A percentile compares a stretch with the other conserved stretches of the same genome.
These are phyloP conservation scores for Paramormyrops hopkinsi DNA, from an alignment of 2,797 vertebrate genomes.

Conservation along the genomic window DNA sequence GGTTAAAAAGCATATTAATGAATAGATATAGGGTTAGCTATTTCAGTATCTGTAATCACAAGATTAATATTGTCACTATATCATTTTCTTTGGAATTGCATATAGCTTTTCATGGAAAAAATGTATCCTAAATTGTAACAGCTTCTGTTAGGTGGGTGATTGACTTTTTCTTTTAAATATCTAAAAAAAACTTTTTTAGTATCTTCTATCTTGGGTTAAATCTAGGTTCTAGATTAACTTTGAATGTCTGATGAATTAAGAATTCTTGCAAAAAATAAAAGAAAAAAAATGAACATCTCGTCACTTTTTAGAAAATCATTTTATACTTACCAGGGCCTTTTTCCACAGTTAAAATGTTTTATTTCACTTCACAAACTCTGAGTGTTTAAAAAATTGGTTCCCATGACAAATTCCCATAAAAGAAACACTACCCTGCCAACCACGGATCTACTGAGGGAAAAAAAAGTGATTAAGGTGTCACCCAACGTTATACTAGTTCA, in stretches of 20 bases:
- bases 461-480: background rate
- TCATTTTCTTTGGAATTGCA: background rate
- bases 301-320: background rate
- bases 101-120: background rate
- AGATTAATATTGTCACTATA: background rate
- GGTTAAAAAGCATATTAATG: background rate
- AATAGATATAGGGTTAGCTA: background rate
- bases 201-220: background rate
- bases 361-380: background rate
- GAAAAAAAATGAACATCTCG: background rate
- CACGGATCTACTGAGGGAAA: background rate
- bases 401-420: background rate
- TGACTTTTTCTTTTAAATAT: background rate
- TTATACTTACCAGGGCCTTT: background rate
- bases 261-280: background rate
- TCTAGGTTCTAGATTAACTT: background rate
- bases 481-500: background rate
- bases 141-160: background rate
- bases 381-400: background rate
- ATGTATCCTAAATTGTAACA: background rate
- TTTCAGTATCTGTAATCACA: background rate
- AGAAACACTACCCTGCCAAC: background rate
- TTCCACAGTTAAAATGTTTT: background rate
- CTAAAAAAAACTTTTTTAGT: background rate
- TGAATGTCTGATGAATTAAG: background rate